Evolutionary conservation across 2,888 invertebrate genomes (phyloP), one percentile per base, ranked within the genome.

Genomic region (Lithophane semibrunnea): DNA sequence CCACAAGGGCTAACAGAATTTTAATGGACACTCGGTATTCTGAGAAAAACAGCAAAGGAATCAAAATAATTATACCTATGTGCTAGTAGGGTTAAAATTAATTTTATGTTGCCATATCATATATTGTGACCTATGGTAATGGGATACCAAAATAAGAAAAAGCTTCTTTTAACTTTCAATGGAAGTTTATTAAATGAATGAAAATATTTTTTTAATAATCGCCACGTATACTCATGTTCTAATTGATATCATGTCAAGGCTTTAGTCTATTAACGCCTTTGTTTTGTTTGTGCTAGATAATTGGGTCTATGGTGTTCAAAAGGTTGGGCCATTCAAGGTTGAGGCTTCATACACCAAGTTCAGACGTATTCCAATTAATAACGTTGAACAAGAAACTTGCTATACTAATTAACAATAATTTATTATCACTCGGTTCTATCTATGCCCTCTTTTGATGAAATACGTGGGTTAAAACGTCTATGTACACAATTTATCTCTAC

Each of bases 51-150:
- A 68, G 75, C 66, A 66, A 86, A 82, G 67, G 73, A 78, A 84
- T 86, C 80, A 86, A 82, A 80, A 80, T 87, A 88, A 88, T 88
- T 87, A 87, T 82, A 85, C 75, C 74, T 80, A 81, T 81, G 67
- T 75, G 77, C 82, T 85, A 83, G 73, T 86, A 77, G 80, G 88
- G 86, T 83, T 73, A 83, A 77, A 72, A 76, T 82, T 83, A 85
- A 85, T 88, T 81, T 78, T 54, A 77, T 72, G 16, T 52, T 73
- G 65, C 77, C 71, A 65, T 74, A 87, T 79, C 56, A 80, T 85
- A 83, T 73, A 42, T 77, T 73, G 42, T 69, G 65, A 71, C 75
- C 77, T 77, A 73, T 75, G 24, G 73, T 81, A 83, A 77, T 77
- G 77, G 72, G 61, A 75, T 52, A 74, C 68, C 75, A 67, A 75